phyloP scores from a whole-genome alignment of 2,797 vertebrate species.

The Buphagus erythrorhynchus region DNA sequence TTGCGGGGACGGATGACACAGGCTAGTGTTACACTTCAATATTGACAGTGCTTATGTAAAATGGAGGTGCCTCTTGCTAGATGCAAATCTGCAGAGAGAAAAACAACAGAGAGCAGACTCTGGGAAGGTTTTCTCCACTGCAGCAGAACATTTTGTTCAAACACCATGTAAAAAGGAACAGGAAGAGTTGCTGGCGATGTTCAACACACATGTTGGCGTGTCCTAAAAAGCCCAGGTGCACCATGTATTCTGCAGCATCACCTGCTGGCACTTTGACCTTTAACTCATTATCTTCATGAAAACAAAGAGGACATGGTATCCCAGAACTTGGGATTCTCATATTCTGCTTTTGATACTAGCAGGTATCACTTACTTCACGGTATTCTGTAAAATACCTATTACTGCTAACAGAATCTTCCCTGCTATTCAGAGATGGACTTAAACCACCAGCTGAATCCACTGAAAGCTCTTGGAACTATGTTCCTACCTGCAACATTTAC shows the following conservation, averaged over 20 bases:
- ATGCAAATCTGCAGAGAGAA: neutral
- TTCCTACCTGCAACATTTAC: neutral
- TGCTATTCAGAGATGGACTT: neutral
- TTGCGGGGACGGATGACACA: neutral
- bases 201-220: neutral
- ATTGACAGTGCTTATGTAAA: neutral
- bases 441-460: neutral
- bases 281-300: neutral
- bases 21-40: neutral
- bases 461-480: neutral
- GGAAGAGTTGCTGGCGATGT: neutral
- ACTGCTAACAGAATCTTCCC: neutral
- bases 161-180: accelerated
- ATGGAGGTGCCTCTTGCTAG: neutral
- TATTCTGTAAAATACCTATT: neutral
- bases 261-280: neutral
- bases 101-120: neutral
- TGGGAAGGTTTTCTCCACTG: neutral
- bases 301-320: neutral
- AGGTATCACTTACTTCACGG: accelerated
- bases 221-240: neutral
- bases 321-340: neutral
- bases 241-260: slow-evolving; percentile 5
- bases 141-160: neutral
- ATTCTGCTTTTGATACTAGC: neutral